Evolutionary conservation across 2,113 vertebrate genomes (phyloP), one percentile per base, ranked within the genome.

Genomic region (Odontophorus gujanensis): DNA sequence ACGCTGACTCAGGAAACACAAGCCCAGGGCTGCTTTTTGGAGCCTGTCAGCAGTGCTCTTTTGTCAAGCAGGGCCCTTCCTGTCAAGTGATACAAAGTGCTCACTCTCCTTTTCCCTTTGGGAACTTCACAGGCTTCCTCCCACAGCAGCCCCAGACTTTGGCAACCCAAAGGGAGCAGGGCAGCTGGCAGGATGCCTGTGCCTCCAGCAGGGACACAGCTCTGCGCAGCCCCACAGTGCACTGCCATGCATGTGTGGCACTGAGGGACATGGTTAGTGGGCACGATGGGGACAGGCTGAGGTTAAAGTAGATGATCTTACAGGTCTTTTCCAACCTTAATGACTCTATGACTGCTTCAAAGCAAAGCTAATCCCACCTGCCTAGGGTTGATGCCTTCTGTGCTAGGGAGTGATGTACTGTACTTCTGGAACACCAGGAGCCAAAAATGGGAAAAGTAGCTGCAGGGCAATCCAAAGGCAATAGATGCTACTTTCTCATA

Each of bases 31-130:
- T 89, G 91, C 86, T 90, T 96, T 96, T 93, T 53, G 95, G 94
- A 96, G 87, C 66, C 67, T 94, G 91, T 96, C 95, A 95, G 91
- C 91, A 87, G 78, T 0, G 9, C 84, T 96, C 92, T 89, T 96
- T 95, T 93, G 91, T 95, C 95, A 92, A 91, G 71, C 91, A 50
- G 91, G 80, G 91, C 81, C 94, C 89, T 96, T 94, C 92, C 92
- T 96, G 91, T 91, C 89, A 93, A 95, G 94, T 10, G 84, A 95
- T 69, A 96, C 95, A 92, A 96, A 96, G 96, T 95, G 91, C 74
- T 91, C 3, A 48, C 74, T 81, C 95, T 94, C 75, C 91, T 94
- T 87, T 90, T 87, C 92, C 92, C 92, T 74, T 4, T 5, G 81
- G 86, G 95, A 93, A 83, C 91, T 3, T 69, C 24, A 18, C 77